A percentile compares a stretch with the other conserved stretches of the same genome.
These are phyloP conservation scores for Acromyrmex echinatior DNA, from an alignment of 1,140 invertebrate species.

Conservation along the genomic window DNA sequence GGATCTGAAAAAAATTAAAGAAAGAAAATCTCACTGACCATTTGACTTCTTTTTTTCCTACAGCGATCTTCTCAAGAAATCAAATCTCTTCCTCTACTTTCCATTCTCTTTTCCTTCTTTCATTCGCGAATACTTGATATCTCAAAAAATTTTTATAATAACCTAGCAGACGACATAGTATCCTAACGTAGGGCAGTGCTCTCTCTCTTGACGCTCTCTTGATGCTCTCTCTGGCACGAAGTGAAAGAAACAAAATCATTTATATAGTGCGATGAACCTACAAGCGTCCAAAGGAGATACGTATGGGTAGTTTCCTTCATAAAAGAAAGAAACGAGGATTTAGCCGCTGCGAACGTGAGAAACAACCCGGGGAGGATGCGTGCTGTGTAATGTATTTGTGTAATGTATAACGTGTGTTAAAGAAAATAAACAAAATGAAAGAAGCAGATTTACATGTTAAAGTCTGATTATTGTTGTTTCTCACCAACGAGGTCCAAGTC, in stretches of 20 bases:
- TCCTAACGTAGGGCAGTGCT: constrained; percentile 67
- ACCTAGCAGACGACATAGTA: constrained; percentile 63
- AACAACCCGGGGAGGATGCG: neutral
- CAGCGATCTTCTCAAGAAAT: constrained; percentile 55
- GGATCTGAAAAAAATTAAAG: constrained; percentile 62
- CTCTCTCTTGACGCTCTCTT: constrained; percentile 49
- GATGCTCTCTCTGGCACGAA: constrained; percentile 33
- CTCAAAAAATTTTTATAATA: constrained; percentile 61
- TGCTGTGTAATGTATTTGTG: constrained; percentile 32
- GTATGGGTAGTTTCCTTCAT: neutral
- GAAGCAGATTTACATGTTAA: constrained; percentile 80
- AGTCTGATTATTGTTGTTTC: constrained; percentile 84
- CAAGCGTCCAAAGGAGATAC: constrained; percentile 45
- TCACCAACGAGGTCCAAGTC: constrained; percentile 88
- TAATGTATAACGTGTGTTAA: constrained; percentile 61
- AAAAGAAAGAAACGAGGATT: neutral
- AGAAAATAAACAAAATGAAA: constrained; percentile 76
- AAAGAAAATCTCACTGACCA: constrained; percentile 69
- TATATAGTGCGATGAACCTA: constrained; percentile 53
- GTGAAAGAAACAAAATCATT: constrained; percentile 63
- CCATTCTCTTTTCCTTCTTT: neutral
- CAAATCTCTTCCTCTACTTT: constrained; percentile 44
- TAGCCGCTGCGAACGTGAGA: constrained; percentile 8
- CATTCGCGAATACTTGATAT: constrained; percentile 48
- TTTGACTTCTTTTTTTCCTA: constrained; percentile 45